A percentile compares a stretch with the other conserved stretches of the same genome.
Evolutionary conservation across 1,140 invertebrate species (phyloP).

Genomic region (Bombus consobrinus): DNA sequence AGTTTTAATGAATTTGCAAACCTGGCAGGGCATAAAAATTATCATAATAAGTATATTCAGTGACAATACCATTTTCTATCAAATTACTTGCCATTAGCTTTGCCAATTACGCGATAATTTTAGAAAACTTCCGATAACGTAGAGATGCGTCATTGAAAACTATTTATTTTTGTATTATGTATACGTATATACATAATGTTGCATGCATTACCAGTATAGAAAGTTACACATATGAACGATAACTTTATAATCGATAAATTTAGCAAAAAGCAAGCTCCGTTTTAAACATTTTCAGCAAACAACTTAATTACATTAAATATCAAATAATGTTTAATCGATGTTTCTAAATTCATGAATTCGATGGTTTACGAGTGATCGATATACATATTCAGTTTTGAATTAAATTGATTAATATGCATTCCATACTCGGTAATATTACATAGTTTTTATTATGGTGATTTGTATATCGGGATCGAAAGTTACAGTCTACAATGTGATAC

Average conservation of each 20-base stretch:
- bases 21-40: background rate
- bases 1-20: background rate
- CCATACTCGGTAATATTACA: background rate
- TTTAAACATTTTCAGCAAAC: background rate
- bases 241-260: background rate
- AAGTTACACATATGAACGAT: background rate
- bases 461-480: conserved; percentile 38
- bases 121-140: conserved; percentile 33
- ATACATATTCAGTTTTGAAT: background rate
- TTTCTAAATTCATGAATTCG: background rate
- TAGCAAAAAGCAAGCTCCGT: background rate
- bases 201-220: too few relatives aligned
- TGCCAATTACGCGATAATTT: conserved; percentile 35
- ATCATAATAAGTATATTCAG: background rate
- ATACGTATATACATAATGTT: background rate
- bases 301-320: background rate
- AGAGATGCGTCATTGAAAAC: background rate
- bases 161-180: conserved; percentile 30
- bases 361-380: background rate
- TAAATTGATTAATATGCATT: background rate
- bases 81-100: background rate
- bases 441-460: conserved; percentile 32
- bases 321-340: background rate
- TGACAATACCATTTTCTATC: background rate
- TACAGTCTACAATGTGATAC: conserved; percentile 25